These are phyloP conservation scores for Takifugu bimaculatus DNA, from an alignment of 2,113 vertebrate species.

Conservation along the genomic window DNA sequence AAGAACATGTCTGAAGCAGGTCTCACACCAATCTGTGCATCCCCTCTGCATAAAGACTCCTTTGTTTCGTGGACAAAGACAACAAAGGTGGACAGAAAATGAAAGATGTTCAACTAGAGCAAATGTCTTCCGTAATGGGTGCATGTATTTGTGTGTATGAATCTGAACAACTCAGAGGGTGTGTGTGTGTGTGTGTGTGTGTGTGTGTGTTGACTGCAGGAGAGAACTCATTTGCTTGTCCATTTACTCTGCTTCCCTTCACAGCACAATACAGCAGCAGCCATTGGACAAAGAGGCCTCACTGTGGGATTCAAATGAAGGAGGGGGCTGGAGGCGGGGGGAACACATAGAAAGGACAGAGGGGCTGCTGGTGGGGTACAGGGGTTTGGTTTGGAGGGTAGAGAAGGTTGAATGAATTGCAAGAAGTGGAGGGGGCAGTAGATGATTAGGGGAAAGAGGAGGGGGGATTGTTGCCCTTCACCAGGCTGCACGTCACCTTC, in stretches of 20 bases:
- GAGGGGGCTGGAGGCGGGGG: slow-evolving; percentile 1
- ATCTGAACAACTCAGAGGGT: background rate
- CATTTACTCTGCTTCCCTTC: slow-evolving; percentile 52
- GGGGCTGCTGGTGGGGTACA: slow-evolving; percentile 23
- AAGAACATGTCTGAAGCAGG: background rate
- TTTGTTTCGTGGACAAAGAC: slow-evolving; percentile 44
- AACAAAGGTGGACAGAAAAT: background rate
- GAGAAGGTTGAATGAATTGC: slow-evolving; percentile 26
- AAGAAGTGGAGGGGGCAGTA: background rate
- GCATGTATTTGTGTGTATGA: no score
- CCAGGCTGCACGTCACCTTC: slow-evolving; percentile 37
- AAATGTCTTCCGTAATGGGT: slow-evolving; percentile 9
- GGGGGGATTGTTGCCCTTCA: slow-evolving; percentile 32
- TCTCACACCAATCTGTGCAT: background rate
- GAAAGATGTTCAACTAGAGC: slow-evolving; percentile 10
- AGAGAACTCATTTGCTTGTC: slow-evolving; percentile 61
- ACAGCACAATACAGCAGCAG: slow-evolving; percentile 48
- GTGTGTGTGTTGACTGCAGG: slow-evolving; percentile 29
- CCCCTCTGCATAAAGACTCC: slow-evolving; percentile 5
- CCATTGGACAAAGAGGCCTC: slow-evolving; percentile 61
- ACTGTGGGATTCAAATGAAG: slow-evolving; percentile 66
- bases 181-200: slow-evolving; percentile 10
- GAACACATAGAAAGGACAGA: slow-evolving; percentile 6
- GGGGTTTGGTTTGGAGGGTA: slow-evolving; percentile 31
- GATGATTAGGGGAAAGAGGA: background rate